A percentile compares a stretch with the other conserved stretches of the same genome.
Evolutionary conservation across 2,113 vertebrate genomes (phyloP).

Genomic region (Sporophila hypoxantha): DNA sequence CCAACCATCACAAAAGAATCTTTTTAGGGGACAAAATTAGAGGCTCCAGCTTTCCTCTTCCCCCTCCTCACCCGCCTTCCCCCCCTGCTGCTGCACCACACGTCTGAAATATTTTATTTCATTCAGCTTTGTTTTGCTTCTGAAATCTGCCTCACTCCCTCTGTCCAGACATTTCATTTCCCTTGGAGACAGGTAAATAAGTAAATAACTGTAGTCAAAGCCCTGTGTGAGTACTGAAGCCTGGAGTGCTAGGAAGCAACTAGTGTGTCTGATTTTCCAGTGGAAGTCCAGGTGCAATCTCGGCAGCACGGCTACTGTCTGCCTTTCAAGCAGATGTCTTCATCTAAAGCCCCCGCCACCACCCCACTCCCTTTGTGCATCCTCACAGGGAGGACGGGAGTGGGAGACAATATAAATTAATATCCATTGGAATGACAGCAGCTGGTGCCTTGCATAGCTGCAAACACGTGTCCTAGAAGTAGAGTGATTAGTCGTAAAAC

Average conservation of each 20-base stretch:
- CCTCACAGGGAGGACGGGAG: slow-evolving; percentile 35
- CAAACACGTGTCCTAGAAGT: slow-evolving; percentile 65
- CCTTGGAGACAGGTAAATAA: background rate
- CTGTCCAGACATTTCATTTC: slow-evolving; percentile 1
- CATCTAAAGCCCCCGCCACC: slow-evolving; percentile 32
- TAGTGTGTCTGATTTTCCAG: slow-evolving; percentile 44
- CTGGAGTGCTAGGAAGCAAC: slow-evolving; percentile 56
- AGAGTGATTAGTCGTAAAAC: slow-evolving; percentile 59
- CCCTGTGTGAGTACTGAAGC: background rate
- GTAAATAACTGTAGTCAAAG: slow-evolving; percentile 18
- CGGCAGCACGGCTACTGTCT: slow-evolving; percentile 24
- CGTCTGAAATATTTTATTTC: background rate
- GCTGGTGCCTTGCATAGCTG: slow-evolving; percentile 69
- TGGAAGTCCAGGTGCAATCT: slow-evolving; percentile 65
- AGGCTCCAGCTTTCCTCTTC: background rate
- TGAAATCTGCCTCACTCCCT: slow-evolving; percentile 25
- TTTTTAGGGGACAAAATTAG: background rate
- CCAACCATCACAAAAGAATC: background rate
- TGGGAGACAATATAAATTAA: slow-evolving; percentile 75
- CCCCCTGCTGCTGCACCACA: background rate
- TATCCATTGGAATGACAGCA: slow-evolving; percentile 78
- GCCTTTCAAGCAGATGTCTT: slow-evolving; percentile 71
- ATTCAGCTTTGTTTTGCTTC: background rate
- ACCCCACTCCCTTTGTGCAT: slow-evolving; percentile 53
- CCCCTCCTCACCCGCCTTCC: background rate